phyloP scores from a whole-genome alignment of 2,113 vertebrate genomes.

The Neogale vison region DNA sequence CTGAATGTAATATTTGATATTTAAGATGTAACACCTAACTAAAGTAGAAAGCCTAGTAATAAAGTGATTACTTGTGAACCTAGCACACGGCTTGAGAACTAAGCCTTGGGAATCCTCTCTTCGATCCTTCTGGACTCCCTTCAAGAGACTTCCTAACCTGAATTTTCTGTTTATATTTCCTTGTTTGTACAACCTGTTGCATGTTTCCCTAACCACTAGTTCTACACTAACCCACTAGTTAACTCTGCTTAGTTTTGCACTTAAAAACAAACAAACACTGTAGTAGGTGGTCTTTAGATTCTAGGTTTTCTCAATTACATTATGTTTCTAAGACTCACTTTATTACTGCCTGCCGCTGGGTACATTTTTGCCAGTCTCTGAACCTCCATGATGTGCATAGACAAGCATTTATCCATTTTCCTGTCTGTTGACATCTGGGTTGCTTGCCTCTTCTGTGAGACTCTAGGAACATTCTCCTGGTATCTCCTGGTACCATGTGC shows the following conservation, averaged over 20 bases:
- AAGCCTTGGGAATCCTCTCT: too few species aligned
- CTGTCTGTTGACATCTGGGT: background rate
- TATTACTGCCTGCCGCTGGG: too few species aligned
- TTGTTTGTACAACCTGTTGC: background rate
- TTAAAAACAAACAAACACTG: background rate
- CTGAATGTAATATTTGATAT: background rate
- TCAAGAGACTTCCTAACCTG: background rate
- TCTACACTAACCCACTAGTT: background rate
- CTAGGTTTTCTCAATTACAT: background rate
- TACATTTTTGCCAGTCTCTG: background rate
- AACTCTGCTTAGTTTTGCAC: background rate
- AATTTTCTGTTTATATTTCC: background rate
- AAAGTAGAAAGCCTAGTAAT: background rate
- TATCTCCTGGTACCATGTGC: background rate
- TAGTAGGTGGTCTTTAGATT: background rate
- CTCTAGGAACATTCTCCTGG: background rate
- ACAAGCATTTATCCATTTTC: background rate
- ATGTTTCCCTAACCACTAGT: background rate
- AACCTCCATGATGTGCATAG: accelerated
- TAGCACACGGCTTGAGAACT: background rate
- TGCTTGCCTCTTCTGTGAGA: background rate
- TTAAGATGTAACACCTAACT: background rate
- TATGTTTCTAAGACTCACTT: background rate
- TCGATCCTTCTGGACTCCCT: background rate
- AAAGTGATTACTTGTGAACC: background rate